phyloP scores from a whole-genome alignment of 2,888 invertebrate species.

The Acrobasis suavella region DNA sequence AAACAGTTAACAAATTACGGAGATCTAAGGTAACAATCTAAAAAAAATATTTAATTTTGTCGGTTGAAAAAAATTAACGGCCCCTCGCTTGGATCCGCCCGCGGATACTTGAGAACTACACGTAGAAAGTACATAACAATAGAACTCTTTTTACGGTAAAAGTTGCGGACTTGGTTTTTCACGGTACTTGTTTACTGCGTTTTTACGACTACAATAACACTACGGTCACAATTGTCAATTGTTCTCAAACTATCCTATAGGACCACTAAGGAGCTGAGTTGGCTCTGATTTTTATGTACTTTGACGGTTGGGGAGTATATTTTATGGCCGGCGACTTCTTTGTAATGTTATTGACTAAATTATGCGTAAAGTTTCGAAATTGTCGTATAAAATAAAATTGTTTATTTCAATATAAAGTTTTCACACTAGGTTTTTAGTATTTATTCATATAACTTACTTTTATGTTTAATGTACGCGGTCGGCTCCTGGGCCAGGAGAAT shows the following conservation, averaged over 20 bases:
- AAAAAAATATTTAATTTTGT: too few relatives aligned
- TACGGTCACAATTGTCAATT: constrained; percentile 17
- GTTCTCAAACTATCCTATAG: constrained; percentile 8
- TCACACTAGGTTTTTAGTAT: too few relatives aligned
- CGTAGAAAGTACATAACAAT: constrained; percentile 13
- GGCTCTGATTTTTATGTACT: constrained; percentile 11
- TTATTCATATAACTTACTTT: too few relatives aligned
- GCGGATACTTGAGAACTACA: not conserved
- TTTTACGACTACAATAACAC: constrained; percentile 19
- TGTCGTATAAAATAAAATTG: too few relatives aligned
- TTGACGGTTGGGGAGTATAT: not conserved
- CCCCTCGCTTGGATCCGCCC: too few relatives aligned
- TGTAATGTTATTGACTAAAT: not conserved
- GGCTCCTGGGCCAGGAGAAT: too few relatives aligned
- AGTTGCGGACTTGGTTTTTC: constrained; percentile 21
- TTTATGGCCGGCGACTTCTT: not conserved
- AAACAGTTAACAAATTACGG: too few relatives aligned
- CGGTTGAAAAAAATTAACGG: too few relatives aligned
- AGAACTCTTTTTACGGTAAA: constrained; percentile 17
- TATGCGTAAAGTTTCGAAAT: too few relatives aligned
- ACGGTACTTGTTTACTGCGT: constrained; percentile 18
- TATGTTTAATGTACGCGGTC: too few relatives aligned
- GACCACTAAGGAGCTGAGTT: constrained; percentile 10
- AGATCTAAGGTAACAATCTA: too few relatives aligned
- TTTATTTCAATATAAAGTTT: too few relatives aligned